Evolutionary conservation across 2,888 invertebrate species (phyloP).

Genomic region (Scaptomyza tumidula): DNA sequence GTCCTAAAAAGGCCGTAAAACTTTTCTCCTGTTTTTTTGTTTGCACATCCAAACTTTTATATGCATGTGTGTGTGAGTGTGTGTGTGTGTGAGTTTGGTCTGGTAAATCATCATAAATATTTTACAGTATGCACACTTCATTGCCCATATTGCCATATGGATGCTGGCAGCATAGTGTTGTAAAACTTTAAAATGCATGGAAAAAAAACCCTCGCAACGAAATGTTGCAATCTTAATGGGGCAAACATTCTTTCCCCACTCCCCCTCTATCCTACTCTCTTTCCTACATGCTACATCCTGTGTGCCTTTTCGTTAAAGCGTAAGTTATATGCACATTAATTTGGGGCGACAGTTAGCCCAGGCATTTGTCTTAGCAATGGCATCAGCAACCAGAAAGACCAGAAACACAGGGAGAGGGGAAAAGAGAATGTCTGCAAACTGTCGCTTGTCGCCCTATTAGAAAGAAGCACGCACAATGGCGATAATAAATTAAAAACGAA

Average conservation of each 20-base stretch:
- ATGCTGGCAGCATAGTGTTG: constrained; percentile 18
- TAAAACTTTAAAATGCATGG: constrained; percentile 71
- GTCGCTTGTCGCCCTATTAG: constrained; percentile 70
- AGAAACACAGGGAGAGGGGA: background rate
- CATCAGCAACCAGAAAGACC: constrained; percentile 16
- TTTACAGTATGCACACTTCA: constrained; percentile 73
- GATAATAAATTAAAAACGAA: constrained; percentile 79
- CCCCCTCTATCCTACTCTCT: too few relatives aligned
- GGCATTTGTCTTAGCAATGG: constrained; percentile 64
- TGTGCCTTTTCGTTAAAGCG: constrained; percentile 29
- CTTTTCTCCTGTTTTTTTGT: constrained; percentile 20
- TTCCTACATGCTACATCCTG: background rate
- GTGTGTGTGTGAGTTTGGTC: constrained; percentile 27
- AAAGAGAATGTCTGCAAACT: constrained; percentile 3
- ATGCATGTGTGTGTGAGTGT: background rate
- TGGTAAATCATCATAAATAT: constrained; percentile 74
- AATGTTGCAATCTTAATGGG: constrained; percentile 70
- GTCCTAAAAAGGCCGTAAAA: constrained; percentile 44
- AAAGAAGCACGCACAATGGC: constrained; percentile 73
- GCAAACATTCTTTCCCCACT: background rate
- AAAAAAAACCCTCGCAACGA: constrained; percentile 50
- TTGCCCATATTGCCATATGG: constrained; percentile 60
- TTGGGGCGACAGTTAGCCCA: constrained; percentile 62
- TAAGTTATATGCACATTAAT: constrained; percentile 73
- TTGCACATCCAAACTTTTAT: background rate